Base-by-base conservation (phyloP, 2,797 vertebrate species). In the Apodemus agrarius region DNA sequence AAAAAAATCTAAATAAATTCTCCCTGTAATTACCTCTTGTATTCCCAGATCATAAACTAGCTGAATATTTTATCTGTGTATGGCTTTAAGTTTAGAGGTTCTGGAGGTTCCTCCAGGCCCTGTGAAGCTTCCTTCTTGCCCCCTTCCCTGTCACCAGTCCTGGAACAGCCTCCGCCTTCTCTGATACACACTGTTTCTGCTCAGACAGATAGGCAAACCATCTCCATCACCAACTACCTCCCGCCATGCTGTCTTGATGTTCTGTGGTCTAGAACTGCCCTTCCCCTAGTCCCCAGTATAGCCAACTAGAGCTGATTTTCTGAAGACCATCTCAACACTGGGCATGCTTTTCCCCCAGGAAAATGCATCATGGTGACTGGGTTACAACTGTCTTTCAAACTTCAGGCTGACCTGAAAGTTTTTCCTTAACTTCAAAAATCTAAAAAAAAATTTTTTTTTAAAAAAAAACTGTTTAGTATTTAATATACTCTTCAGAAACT, bases 321-420 rank as follows among this genome's bases (percentile, higher is more conserved):
- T 88, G 61, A 89, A 88, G 61, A 90, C 49, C 65, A 88, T 74
- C 76, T 46, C 59, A 90, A 88, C n/a, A 74, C n/a, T 0, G 6
- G 37, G 49, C 67, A 85, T 19, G 14, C 24, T 65, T 81, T 59
- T 10, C 1, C 10, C 59, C 59, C 59, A 19, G 59, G 85, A 91
- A 61, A 95, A 92, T 74, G 40, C 34, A 43, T 92, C 49, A 34
- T 16, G 7, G 78, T 63, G 61, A 7, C 54, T 22, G 40, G 29
- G n/a, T 76, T 76, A 95, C 49, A 83, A 75, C 46, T 83, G 34
- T 82, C 61, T 94, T 97, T 96, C 72, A 96, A 96, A 89, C 31
- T 61, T 97, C 81, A 93, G 78, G 69, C 49, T 17, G 88, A 75
- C 31, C 52, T 76, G n/a, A 13, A 75, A n/a, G 29, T 19, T 52